These are phyloP conservation scores for Pithys albifrons DNA, from an alignment of 2,113 vertebrate species.

Conservation along the genomic window DNA sequence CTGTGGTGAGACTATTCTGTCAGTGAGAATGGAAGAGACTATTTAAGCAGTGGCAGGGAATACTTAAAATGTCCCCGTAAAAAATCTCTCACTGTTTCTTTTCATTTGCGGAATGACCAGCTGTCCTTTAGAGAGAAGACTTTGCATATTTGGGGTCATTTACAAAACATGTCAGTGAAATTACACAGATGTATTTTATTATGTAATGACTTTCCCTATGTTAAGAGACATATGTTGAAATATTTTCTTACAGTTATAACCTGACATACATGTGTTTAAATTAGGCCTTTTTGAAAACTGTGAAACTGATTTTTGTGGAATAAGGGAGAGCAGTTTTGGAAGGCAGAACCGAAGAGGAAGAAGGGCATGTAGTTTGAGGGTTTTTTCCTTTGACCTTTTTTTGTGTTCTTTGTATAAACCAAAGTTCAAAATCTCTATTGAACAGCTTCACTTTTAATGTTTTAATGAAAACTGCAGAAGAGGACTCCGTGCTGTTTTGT, in stretches of 20 bases:
- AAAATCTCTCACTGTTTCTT: not conserved
- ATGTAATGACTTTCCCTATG: not conserved
- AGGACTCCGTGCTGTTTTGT: not conserved
- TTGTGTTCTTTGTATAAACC: not conserved
- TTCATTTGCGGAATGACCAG: not conserved
- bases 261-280: not conserved
- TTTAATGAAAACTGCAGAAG: not conserved
- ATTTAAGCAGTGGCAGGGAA: not conserved
- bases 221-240: not conserved
- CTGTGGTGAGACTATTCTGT: not conserved
- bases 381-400: not conserved
- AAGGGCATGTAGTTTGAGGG: not conserved
- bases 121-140: not conserved
- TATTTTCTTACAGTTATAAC: not conserved
- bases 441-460: not conserved
- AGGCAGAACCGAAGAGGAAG: not conserved
- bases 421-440: not conserved
- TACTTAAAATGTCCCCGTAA: not conserved
- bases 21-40: not conserved
- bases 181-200: not conserved
- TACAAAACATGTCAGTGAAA: not conserved
- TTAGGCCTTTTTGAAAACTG: not conserved
- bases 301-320: constrained; percentile 15
- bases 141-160: not conserved
- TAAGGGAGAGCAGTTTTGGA: not conserved